phyloP scores from a whole-genome alignment of 2,113 vertebrate genomes.

The Pavo muticus region DNA sequence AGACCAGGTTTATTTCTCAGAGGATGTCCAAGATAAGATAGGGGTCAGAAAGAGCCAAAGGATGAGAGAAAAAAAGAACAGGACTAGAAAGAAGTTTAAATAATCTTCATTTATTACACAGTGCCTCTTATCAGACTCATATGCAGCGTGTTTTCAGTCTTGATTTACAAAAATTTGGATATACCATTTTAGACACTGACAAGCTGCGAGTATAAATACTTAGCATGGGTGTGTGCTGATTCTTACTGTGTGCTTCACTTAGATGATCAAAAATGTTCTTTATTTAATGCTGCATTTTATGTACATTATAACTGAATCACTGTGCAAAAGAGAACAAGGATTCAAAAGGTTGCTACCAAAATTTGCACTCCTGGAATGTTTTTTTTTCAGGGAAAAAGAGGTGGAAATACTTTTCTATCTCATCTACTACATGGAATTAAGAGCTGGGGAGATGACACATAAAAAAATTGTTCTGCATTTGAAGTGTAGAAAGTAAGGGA shows the following conservation, averaged over 20 bases:
- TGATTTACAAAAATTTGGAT: background rate
- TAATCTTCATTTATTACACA: background rate
- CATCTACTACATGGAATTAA: background rate
- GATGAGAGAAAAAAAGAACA: background rate
- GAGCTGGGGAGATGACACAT: background rate
- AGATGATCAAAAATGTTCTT: background rate
- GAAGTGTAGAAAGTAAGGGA: background rate
- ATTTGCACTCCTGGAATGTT: background rate
- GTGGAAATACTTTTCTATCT: background rate
- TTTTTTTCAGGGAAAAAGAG: background rate
- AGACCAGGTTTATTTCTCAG: background rate
- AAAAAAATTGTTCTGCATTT: background rate
- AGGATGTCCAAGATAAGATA: slow-evolving; percentile 13
- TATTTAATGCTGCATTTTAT: background rate
- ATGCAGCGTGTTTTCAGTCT: background rate
- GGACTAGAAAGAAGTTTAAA: background rate
- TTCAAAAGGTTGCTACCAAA: background rate
- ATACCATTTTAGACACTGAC: background rate
- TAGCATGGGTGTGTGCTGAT: background rate
- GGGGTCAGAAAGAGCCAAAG: background rate
- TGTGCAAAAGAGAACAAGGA: background rate
- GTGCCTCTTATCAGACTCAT: background rate
- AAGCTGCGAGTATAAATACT: background rate
- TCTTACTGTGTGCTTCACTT: background rate
- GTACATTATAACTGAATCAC: background rate